A percentile compares a stretch with the other conserved stretches of the same genome.
Conservation (phyloP, 1,140 invertebrate species). For the Danaus melanippus region DNA sequence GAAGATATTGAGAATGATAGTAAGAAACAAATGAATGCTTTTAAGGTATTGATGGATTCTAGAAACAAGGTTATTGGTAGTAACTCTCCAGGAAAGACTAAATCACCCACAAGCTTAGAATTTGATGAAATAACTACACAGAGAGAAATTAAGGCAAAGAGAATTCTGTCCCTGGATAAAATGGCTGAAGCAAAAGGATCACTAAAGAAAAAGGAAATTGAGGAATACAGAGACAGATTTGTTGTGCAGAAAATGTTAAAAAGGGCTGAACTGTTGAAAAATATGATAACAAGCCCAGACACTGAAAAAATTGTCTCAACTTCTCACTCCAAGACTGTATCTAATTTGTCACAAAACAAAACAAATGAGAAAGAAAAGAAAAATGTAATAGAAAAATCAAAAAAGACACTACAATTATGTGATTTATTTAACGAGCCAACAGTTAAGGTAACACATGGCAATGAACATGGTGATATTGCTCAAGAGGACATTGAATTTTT, state of each 20-base stretch:
- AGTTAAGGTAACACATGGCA: conserved; percentile 14
- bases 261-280: conserved; percentile 72
- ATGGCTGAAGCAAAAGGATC: conserved; percentile 75
- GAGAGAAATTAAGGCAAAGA: conserved; percentile 61
- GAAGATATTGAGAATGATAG: conserved; percentile 13
- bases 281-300: conserved; percentile 46
- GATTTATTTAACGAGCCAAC: conserved; percentile 37
- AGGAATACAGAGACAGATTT: conserved; percentile 68
- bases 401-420: conserved; percentile 32
- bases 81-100: conserved; percentile 75
- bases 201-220: conserved; percentile 70
- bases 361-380: not conserved
- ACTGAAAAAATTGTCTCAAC: conserved; percentile 9
- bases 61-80: conserved; percentile 74
- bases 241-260: conserved; percentile 73
- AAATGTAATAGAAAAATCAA: not conserved
- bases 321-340: not conserved
- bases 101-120: conserved; percentile 24
- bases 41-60: conserved; percentile 76
- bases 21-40: conserved; percentile 69
- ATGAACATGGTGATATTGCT: conserved; percentile 24
- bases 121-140: conserved; percentile 33
- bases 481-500: conserved; percentile 57
- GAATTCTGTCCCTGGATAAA: conserved; percentile 70
- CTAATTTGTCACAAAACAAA: conserved; percentile 1